Evolutionary conservation across 2,797 vertebrate genomes (phyloP).

Genomic region (Gambusia yucatana): DNA sequence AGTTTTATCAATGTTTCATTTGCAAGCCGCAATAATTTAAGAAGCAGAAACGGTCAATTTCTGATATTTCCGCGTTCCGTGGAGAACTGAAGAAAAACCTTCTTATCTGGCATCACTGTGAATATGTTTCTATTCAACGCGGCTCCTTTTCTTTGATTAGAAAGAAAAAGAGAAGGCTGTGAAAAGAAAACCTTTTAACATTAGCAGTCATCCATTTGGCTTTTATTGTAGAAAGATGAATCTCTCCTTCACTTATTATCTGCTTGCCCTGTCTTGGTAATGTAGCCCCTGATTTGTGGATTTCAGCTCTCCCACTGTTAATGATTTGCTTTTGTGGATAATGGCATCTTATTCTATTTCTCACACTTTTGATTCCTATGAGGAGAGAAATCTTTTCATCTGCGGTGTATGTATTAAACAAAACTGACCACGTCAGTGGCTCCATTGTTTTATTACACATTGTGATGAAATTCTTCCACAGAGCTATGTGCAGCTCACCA

Average conservation of each 20-base stretch:
- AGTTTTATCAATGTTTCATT: conserved; percentile 64
- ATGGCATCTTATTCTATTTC: conserved; percentile 68
- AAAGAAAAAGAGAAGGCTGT: conserved; percentile 55
- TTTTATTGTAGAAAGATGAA: conserved; percentile 72
- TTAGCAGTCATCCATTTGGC: conserved; percentile 59
- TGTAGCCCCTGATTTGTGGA: conserved; percentile 46
- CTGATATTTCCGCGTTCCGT: conserved; percentile 49
- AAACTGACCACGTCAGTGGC: conserved; percentile 55
- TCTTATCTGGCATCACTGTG: conserved; percentile 53
- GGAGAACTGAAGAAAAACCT: conserved; percentile 57
- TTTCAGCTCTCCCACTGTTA: conserved; percentile 71
- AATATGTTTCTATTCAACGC: conserved; percentile 56
- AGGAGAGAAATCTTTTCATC: conserved; percentile 63
- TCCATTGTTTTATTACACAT: conserved; percentile 64
- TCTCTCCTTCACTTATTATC: conserved; percentile 69
- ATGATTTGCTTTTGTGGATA: conserved; percentile 74
- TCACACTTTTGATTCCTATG: conserved; percentile 44
- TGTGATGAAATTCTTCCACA: conserved; percentile 36
- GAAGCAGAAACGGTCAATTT: conserved; percentile 42
- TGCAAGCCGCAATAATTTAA: conserved; percentile 64
- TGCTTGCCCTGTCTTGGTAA: conserved; percentile 45
- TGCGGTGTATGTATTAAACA: conserved; percentile 52
- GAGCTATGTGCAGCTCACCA: conserved; percentile 47
- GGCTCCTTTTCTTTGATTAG: conserved; percentile 66
- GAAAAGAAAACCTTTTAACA: conserved; percentile 39